Evolutionary conservation across 2,113 vertebrate species (phyloP), one percentile per base, ranked within the genome.

Genomic region (Epinephelus cyanopodus): DNA sequence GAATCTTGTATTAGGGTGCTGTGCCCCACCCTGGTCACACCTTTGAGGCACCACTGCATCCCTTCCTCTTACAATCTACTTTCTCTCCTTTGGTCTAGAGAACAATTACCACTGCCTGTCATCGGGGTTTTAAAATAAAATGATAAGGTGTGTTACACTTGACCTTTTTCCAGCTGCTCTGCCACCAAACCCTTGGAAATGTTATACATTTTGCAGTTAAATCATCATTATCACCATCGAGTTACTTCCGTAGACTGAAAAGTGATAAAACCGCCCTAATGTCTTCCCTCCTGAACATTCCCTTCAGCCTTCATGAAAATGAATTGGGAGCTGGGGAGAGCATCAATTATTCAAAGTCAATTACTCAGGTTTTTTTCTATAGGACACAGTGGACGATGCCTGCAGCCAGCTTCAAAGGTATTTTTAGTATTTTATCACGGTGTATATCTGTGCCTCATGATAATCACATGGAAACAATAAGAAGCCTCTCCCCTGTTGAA

Each of bases 331-430:
- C 68, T 23, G 54, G 21, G 73, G 64, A 74, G 42, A 42, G 58
- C 74, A 90, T 93, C 42, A 90, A 92, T 93, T 86, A 94, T 92
- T 94, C 79, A 92, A 87, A 90, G 74, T 82, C 67, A 91, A 92
- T 94, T 92, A 90, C 83, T 89, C 85, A 84, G 76, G 39, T 87
- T 79, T 80, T 70, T 33, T 82, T 33, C 53, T 68, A 15, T 48
- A 66, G 56, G 71, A 83, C 72, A 74, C 50, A 68, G 50, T 47
- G 33, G 74, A 65, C 17, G 29, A 39, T 75, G 33, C 71, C 75
- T 85, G 47, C 54, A 42, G 60, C 61, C 27, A 79, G 58, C 45
- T 68, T 19, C 53, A 25, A 53, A 25, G 23, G 47, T 83, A 81
- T 86, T 89, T 88, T 83, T 86, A 83, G 70, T 68, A 71, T 86